Base-by-base conservation (phyloP, 2,797 vertebrate genomes). In the Myripristis jacobus region DNA sequence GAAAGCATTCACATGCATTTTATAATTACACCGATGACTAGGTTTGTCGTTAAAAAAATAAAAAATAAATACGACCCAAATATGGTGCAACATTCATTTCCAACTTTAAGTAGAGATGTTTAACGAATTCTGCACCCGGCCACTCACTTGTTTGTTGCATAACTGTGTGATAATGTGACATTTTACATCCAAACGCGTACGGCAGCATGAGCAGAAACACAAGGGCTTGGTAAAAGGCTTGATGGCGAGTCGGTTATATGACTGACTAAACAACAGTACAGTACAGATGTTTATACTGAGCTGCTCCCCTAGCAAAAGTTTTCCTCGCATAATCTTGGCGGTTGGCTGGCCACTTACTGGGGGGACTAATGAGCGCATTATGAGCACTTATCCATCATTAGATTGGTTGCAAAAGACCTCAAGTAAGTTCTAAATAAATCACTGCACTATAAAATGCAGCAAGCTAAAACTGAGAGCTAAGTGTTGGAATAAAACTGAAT, bases 311-410 rank as follows among this genome's bases (percentile, higher is more conserved):
- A 18, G 6, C 44, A 66, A 67, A 21, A 51, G 10, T 19, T 73
- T 66, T 50, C 41, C 29, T 54, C 47, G 6, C 38, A 73, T 66
- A 41, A 51, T 59, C 25, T 47, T 36, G 68, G 46, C 63, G 69
- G 24, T 61, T 61, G 22, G 54, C 31, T 53, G 21, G 50, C 16
- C 19, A 41, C 38, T 47, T 53, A 63, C 44, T 52, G 24, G 46
- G 51, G 18, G 47, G 69, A 58, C 48, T 63, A 70, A 73, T 61
- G 36, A 38, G 62, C 47, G 52, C 54, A 80, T 80, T 57, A 77
- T 59, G 60, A 70, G 36, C 52, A 66, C 59, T 80, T 75, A 71
- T 74, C 62, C 47, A 61, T 77, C 73, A 77, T 85, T 62, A 71
- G 31, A 46, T 46, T 29, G 46, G 16, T 52, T 63, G 19, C 22